Percentiles rank a stretch among this genome's conserved stretches.
Evolutionary conservation across 2,797 vertebrate species (phyloP).

Genomic region (Eulemur coronatus): DNA sequence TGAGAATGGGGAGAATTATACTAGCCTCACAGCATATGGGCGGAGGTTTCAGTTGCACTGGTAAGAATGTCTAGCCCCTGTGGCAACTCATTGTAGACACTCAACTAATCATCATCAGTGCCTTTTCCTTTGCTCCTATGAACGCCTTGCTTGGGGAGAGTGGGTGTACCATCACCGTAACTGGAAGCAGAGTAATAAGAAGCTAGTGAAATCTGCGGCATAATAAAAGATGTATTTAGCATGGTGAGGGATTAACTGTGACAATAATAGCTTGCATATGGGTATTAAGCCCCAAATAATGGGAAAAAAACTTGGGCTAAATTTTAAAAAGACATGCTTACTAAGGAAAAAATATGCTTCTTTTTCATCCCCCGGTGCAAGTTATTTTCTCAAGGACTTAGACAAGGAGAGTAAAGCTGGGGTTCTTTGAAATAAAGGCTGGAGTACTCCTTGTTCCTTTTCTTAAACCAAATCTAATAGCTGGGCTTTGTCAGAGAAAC

Average conservation of each 20-base stretch:
- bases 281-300: conserved; percentile 36
- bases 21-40: neutral
- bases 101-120: neutral
- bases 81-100: neutral
- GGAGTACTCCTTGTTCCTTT: conserved; percentile 3
- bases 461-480: conserved; percentile 52
- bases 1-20: neutral
- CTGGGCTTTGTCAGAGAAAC: conserved; percentile 50
- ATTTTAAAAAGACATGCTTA: conserved; percentile 38
- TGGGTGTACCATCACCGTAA: neutral
- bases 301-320: neutral
- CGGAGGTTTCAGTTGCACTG: neutral
- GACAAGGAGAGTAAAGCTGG: conserved; percentile 24
- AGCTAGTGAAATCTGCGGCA: conserved; percentile 7
- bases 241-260: conserved; percentile 12
- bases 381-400: conserved; percentile 36
- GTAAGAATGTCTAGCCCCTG: neutral
- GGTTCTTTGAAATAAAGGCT: conserved; percentile 45
- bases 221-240: conserved; percentile 58
- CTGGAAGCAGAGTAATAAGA: conserved; percentile 24
- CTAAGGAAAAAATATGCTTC: conserved; percentile 44
- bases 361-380: neutral
- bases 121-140: neutral
- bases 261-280: conserved; percentile 50
- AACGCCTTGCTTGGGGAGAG: neutral